Conservation (phyloP, 2,888 invertebrate species). For the Exocentrus adspersus region DNA sequence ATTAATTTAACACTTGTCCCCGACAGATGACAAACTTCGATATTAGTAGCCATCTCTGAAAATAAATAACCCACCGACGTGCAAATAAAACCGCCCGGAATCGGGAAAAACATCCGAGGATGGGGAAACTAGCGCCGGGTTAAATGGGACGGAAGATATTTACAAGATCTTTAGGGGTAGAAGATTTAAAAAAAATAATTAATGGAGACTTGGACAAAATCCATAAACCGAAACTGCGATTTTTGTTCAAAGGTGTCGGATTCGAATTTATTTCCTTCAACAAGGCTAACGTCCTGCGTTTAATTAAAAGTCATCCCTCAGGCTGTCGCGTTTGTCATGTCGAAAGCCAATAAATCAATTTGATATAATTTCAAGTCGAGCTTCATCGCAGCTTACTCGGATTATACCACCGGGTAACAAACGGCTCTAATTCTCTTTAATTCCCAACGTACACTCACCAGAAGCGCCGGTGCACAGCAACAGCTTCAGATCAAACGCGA, state of each 20-base stretch:
- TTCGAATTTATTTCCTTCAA: too few species aligned
- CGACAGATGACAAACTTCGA: not conserved
- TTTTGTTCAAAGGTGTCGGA: too few species aligned
- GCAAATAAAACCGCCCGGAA: conserved; percentile 29
- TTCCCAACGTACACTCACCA: conserved; percentile 10
- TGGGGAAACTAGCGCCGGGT: conserved; percentile 31
- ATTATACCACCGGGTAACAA: conserved; percentile 21
- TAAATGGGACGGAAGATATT: conserved; percentile 48
- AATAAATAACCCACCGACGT: conserved; percentile 7
- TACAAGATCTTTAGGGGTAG: conserved; percentile 49
- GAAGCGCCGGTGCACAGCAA: not conserved
- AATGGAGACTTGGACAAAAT: too few species aligned
- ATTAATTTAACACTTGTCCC: not conserved
- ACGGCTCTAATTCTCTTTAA: conserved; percentile 20
- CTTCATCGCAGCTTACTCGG: conserved; percentile 2
- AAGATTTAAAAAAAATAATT: conserved; percentile 41
- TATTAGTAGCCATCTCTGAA: conserved; percentile 1
- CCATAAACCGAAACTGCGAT: too few species aligned
- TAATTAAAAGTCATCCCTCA: too few species aligned
- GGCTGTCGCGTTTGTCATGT: not conserved
- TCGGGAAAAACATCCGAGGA: conserved; percentile 26
- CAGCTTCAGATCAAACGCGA: too few species aligned
- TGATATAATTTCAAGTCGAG: not conserved
- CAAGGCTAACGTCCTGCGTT: too few species aligned
- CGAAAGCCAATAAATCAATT: not conserved